Evolutionary conservation across 2,888 invertebrate genomes (phyloP).

Genomic region (Orthosia cruda): DNA sequence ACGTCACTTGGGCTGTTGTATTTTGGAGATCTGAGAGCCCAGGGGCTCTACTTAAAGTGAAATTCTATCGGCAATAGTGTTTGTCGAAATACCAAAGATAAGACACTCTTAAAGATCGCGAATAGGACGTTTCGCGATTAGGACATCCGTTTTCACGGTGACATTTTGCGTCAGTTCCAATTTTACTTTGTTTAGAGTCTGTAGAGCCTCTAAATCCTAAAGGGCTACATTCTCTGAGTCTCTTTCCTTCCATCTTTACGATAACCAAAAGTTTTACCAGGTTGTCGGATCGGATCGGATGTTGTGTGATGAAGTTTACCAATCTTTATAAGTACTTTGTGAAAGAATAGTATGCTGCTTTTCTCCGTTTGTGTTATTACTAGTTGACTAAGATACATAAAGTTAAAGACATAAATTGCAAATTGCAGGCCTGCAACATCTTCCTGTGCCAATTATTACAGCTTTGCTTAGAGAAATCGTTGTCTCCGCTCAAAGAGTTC

Average conservation of each 20-base stretch:
- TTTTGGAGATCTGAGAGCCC: background rate
- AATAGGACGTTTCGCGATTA: too few relatives aligned
- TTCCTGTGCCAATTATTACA: background rate
- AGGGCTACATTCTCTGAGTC: too few relatives aligned
- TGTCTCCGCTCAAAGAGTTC: background rate
- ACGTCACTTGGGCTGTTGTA: background rate
- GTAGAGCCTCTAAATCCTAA: background rate
- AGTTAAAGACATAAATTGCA: background rate
- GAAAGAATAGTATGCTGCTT: background rate
- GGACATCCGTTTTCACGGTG: too few relatives aligned
- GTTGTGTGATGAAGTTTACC: background rate
- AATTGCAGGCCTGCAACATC: background rate
- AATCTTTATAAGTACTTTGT: constrained; percentile 6
- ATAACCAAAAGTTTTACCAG: background rate
- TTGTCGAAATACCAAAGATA: too few relatives aligned
- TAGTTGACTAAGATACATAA: background rate
- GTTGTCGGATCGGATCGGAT: background rate
- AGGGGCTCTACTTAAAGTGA: background rate
- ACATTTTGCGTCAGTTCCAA: too few relatives aligned
- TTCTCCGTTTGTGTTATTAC: background rate
- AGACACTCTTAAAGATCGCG: too few relatives aligned
- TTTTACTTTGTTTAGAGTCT: too few relatives aligned
- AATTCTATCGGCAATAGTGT: too few relatives aligned
- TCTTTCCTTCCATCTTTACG: background rate
- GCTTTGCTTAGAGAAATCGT: background rate